Conservation (phyloP, 2,888 invertebrate genomes). For the Campoletis raptor region DNA sequence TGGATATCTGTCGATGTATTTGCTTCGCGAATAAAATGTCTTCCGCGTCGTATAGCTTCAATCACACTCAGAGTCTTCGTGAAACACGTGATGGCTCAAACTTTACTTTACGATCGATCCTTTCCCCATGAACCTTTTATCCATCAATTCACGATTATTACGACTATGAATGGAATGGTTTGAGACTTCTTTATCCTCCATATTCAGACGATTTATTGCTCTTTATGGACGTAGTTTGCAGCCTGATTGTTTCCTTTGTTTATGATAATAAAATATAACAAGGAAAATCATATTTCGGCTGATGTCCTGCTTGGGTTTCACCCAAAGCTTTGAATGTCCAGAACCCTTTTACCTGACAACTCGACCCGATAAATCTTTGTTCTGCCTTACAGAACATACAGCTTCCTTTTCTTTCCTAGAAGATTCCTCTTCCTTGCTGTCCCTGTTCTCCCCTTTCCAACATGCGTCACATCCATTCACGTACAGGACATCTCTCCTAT, state of each 20-base stretch:
- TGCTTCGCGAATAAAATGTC: constrained; percentile 12
- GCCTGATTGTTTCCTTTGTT: not conserved
- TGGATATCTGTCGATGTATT: constrained; percentile 41
- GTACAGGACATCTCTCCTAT: constrained; percentile 54
- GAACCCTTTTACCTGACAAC: constrained; percentile 30
- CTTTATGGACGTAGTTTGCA: not conserved
- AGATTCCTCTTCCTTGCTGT: constrained; percentile 36
- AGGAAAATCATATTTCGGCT: not conserved
- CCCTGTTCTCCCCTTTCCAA: constrained; percentile 43
- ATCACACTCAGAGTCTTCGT: constrained; percentile 4
- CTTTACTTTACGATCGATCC: constrained; percentile 10
- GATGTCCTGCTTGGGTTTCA: constrained; percentile 2
- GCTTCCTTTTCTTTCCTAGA: constrained; percentile 29
- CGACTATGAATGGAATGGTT: not conserved
- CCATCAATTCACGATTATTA: not conserved
- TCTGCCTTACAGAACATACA: constrained; percentile 11
- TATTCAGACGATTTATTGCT: not conserved
- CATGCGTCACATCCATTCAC: constrained; percentile 27
- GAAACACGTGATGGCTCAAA: constrained; percentile 11
- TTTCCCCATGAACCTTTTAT: not conserved
- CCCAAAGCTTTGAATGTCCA: constrained; percentile 5
- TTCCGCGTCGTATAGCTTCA: constrained; percentile 30
- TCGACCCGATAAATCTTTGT: constrained; percentile 33
- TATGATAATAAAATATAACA: not conserved
- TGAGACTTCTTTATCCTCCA: not conserved